Conservation (phyloP, 2,113 vertebrate species). For the Calyptomena viridis region DNA sequence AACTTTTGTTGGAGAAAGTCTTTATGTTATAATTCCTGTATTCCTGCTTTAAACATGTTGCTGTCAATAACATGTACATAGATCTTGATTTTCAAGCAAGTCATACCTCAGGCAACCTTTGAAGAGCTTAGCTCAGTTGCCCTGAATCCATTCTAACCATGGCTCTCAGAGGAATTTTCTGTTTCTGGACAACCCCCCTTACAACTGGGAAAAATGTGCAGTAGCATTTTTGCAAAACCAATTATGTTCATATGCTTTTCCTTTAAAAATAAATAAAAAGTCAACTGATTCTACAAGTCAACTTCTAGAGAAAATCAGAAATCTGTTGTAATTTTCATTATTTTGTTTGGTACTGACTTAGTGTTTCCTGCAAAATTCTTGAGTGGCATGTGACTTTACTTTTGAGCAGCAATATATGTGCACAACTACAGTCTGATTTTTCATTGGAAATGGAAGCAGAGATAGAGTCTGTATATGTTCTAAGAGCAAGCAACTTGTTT, state of each 20-base stretch:
- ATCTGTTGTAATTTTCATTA: neutral
- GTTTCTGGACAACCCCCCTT: neutral
- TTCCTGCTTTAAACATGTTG: neutral
- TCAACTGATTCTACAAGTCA: neutral
- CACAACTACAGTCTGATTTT: neutral
- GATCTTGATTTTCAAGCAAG: neutral
- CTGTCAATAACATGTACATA: accelerated
- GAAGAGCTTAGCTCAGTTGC: neutral
- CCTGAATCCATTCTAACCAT: neutral
- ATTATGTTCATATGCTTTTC: neutral
- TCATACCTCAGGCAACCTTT: neutral
- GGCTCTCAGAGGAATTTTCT: neutral
- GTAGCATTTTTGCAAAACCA: neutral
- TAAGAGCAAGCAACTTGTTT: neutral
- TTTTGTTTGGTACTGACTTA: neutral
- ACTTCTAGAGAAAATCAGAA: neutral
- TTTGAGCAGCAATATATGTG: neutral
- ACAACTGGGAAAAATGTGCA: neutral
- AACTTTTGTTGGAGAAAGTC: neutral
- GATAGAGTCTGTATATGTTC: neutral
- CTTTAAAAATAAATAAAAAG: neutral
- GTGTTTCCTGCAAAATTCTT: neutral
- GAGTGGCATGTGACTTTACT: neutral
- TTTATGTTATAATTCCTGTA: neutral
- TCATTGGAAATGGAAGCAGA: neutral